These are phyloP conservation scores for Sphaerophoria taeniata DNA, from an alignment of 2,888 invertebrate species.

Conservation along the genomic window DNA sequence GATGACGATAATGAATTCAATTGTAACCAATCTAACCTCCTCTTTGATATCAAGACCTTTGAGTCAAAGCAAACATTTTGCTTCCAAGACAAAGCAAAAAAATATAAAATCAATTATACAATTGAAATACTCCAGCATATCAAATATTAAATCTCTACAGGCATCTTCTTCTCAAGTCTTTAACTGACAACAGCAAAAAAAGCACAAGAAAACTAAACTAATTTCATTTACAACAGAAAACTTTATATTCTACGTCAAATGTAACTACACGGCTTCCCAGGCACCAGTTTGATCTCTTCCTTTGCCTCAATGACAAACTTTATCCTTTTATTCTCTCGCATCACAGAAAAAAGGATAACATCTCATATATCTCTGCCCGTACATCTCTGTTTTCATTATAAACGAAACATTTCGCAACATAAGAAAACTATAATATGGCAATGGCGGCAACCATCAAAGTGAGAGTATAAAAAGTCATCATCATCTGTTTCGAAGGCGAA, in stretches of 20 bases:
- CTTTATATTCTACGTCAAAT: conserved; percentile 21
- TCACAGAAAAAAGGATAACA: conserved; percentile 31
- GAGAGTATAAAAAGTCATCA: conserved; percentile 11
- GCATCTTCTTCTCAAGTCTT: background rate
- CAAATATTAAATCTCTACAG: conserved; percentile 9
- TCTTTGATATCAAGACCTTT: too few species aligned
- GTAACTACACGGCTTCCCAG: background rate
- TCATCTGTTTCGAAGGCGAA: conserved; percentile 16
- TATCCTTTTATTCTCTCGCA: conserved; percentile 40
- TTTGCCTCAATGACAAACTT: conserved; percentile 40
- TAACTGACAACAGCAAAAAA: background rate
- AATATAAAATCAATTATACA: conserved; percentile 7
- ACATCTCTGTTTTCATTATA: conserved; percentile 22
- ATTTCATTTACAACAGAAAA: conserved; percentile 25
- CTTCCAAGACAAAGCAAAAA: background rate
- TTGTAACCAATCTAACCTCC: too few species aligned
- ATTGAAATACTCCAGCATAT: background rate
- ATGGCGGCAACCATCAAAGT: conserved; percentile 18
- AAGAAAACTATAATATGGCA: background rate
- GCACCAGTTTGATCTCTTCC: conserved; percentile 26
- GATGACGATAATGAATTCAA: too few species aligned
- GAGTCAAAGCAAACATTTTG: too few species aligned
- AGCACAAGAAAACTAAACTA: conserved; percentile 11
- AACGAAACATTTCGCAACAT: conserved; percentile 24
- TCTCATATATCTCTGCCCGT: conserved; percentile 17